These are phyloP conservation scores for Channa striata DNA, from an alignment of 2,797 vertebrate species.

Conservation along the genomic window DNA sequence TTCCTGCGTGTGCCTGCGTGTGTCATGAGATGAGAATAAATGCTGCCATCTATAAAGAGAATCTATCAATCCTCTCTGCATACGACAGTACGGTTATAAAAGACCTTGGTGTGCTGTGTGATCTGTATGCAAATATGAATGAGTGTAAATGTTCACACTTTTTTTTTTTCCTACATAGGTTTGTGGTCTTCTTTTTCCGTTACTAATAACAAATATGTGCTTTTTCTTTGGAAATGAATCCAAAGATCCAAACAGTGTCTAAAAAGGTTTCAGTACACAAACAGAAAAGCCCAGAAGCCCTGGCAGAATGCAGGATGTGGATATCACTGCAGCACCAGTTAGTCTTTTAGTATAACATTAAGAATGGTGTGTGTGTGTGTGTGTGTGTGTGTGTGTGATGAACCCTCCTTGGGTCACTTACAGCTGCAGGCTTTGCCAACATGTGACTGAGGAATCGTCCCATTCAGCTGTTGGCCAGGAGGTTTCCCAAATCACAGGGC, in stretches of 20 bases:
- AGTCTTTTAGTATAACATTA: slow-evolving; percentile 48
- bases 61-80: slow-evolving; percentile 31
- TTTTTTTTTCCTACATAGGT: not conserved
- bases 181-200: not conserved
- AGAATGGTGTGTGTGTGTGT: slow-evolving; percentile 29
- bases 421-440: slow-evolving; percentile 43
- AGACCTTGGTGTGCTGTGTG: slow-evolving; percentile 12
- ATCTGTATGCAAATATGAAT: slow-evolving; percentile 34
- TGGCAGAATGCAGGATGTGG: slow-evolving; percentile 66
- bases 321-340: slow-evolving; percentile 65
- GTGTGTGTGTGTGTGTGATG: slow-evolving; percentile 28
- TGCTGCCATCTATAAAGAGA: slow-evolving; percentile 17
- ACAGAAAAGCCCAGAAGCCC: slow-evolving; percentile 45
- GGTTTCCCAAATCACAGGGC: slow-evolving; percentile 49
- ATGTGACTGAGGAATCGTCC: slow-evolving; percentile 44
- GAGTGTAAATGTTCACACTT: not conserved
- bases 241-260: slow-evolving; percentile 22
- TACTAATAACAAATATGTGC: slow-evolving; percentile 11
- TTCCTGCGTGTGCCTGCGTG: slow-evolving; percentile 29
- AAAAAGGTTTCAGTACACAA: slow-evolving; percentile 29
- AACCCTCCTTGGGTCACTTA: slow-evolving; percentile 61
- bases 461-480: slow-evolving; percentile 16
- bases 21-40: slow-evolving; percentile 29
- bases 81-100: slow-evolving; percentile 29
- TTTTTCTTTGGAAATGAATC: slow-evolving; percentile 9